Evolutionary conservation across 2,888 invertebrate genomes (phyloP), one percentile per base, ranked within the genome.

Genomic region (Therioaphis trifolii): DNA sequence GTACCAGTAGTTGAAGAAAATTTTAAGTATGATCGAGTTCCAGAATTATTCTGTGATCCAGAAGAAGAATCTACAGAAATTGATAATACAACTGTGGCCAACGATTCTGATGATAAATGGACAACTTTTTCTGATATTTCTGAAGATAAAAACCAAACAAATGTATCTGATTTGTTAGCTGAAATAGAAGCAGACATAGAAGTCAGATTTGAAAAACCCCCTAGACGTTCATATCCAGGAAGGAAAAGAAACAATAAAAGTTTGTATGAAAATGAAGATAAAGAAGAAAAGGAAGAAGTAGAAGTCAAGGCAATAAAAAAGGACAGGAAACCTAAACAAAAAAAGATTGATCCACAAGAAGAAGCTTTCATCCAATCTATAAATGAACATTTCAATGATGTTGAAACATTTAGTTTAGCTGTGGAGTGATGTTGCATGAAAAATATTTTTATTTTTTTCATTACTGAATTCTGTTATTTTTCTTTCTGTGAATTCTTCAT

Each of bases 31-130:
- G n/a, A 66, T 40, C 74, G 49, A 24, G n/a, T 74, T 14, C 66
- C 82, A 12, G 82, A 82, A 74, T 11, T 82, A 5, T 82, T 82
- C 15, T 74, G 21, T 82, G 82, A 82, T 52, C 82, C 82, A 40
- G 82, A 82, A 82, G 82, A 82, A 7, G 72, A 74, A 63, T 18
- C 49, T 18, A 14, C 11, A 15, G 14, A 14, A 0, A 66, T 12
- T 35, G 27, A 74, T 74, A 52, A 71, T 43, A 15, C 21, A 18
- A 21, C 82, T n/a, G 9, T 18, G 0, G 63, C n/a, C 27, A 52
- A 82, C 63, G 61, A 82, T n/a, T 82, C 82, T 40, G 82, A 74
- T 55, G 82, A 82, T 66, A 82, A 82, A 74, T 82, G 82, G 82
- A 52, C 61, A 3, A 82, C 82, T 27, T 35, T 82, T 18, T 74